Base-by-base conservation (phyloP, 2,113 vertebrate genomes). In the Gymnocephalus cernua region DNA sequence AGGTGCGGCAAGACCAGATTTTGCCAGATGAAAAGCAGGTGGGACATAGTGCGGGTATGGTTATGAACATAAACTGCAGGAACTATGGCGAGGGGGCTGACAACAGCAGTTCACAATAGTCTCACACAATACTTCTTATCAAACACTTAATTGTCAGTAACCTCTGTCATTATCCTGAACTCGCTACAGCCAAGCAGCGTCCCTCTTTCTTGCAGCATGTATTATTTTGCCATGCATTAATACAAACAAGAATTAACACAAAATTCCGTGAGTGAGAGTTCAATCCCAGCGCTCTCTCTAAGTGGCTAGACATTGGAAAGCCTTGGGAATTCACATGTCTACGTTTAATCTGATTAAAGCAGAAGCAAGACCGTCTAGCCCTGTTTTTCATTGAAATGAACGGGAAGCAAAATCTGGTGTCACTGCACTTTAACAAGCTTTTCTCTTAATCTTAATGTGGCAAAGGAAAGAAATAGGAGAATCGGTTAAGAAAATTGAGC, bases 401-500 rank as follows among this genome's bases (percentile, higher is more conserved):
- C 7, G 18, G 32, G 3, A 41, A 19, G 51, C 8, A 54, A 54
- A 69, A 54, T 12, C 4, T 57, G 35, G 15, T 12, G 54, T 32
- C 38, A 72, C 2, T n/a, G 18, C 29, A 59, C 21, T 23, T 35
- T 7, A 38, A 18, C 61, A 71, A 71, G 53, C 59, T 58, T 3
- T 67, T 38, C 35, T 38, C 35, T 38, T 38, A 38, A 38, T 38
- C 35, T 38, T 9, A 38, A 10, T 38, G 9, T 10, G 38, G 38
- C 10, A 10, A 38, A 44, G 13, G 48, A 11, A 64, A 41, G n/a
- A 68, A n/a, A 44, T 25, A 16, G 25, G 16, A 80, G 18, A 41
- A 45, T 68, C 32, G 72, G 38, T 77, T 68, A 11, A 63, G 51
- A 66, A 64, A 41, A 51, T 15, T 57, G 50, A 74, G 44, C 29